phyloP scores from a whole-genome alignment of 2,113 vertebrate genomes.

The Sciurus niger region DNA sequence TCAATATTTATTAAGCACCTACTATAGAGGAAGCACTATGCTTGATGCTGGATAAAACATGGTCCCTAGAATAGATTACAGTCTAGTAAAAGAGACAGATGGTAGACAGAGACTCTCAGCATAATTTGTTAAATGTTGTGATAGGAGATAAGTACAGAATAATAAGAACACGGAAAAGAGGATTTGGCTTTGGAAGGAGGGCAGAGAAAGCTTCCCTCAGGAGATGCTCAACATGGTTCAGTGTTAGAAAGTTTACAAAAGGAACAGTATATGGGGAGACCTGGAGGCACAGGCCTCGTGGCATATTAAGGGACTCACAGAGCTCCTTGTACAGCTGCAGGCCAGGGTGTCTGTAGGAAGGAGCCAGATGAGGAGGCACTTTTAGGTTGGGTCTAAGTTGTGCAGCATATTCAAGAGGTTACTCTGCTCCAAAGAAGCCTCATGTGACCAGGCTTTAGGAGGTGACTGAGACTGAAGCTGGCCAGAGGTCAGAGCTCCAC shows the following conservation, averaged over 20 bases:
- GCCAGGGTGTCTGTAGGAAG: not conserved
- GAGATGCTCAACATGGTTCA: not conserved
- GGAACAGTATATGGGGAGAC: not conserved
- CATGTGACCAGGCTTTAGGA: not conserved
- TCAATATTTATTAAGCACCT: constrained; percentile 3
- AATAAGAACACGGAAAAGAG: not conserved
- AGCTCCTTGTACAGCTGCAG: not conserved
- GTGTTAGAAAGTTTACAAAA: constrained; percentile 1
- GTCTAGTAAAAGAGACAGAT: constrained; percentile 29
- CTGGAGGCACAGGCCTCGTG: not conserved
- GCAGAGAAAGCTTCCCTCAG: not conserved
- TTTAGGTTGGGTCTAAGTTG: not conserved
- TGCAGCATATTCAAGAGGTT: not conserved
- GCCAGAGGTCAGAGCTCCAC: not conserved
- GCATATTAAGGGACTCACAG: not conserved
- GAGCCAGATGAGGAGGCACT: not conserved
- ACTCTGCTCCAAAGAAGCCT: constrained; percentile 4
- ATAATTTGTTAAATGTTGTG: not conserved
- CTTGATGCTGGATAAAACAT: constrained; percentile 26
- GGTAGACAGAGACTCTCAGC: not conserved
- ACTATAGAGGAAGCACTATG: not conserved
- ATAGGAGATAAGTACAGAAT: not conserved
- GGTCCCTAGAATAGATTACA: not conserved
- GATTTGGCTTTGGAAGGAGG: constrained; percentile 6
- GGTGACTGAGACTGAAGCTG: not conserved